Percentiles rank a stretch among this genome's conserved stretches.
Conservation (phyloP, 2,888 invertebrate species). For the Thymelicus lineola region DNA sequence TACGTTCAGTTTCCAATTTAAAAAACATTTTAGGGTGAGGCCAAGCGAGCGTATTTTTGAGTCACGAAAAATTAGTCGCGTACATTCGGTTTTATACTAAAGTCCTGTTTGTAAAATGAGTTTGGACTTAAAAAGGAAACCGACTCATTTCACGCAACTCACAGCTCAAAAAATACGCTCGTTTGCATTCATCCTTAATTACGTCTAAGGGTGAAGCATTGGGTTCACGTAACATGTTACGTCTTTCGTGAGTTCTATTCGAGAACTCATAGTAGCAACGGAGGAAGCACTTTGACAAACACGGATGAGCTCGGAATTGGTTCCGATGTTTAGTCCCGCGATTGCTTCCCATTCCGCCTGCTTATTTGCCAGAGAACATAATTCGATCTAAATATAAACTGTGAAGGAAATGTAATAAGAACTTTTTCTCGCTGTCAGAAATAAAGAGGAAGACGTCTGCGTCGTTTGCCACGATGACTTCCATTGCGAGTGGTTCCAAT, state of each 20-base stretch:
- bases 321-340: conserved; percentile 76
- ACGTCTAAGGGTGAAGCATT: too few relatives aligned
- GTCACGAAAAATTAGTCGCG: too few relatives aligned
- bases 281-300: conserved; percentile 77
- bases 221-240: too few relatives aligned
- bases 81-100: too few relatives aligned
- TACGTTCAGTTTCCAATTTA: too few relatives aligned
- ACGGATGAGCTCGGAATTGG: conserved; percentile 77
- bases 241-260: conserved; percentile 32
- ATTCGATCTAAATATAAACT: conserved; percentile 52
- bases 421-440: neutral
- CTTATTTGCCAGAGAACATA: conserved; percentile 61
- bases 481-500: neutral
- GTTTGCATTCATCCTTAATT: too few relatives aligned
- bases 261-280: conserved; percentile 52
- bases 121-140: too few relatives aligned
- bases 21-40: too few relatives aligned
- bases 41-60: too few relatives aligned
- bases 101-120: too few relatives aligned
- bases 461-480: neutral
- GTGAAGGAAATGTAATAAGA: conserved; percentile 6
- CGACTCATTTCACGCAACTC: too few relatives aligned
- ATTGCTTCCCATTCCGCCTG: conserved; percentile 60
- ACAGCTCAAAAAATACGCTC: too few relatives aligned
- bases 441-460: neutral